phyloP scores from a whole-genome alignment of 2,888 invertebrate species.

The Galerucella nymphaeae region DNA sequence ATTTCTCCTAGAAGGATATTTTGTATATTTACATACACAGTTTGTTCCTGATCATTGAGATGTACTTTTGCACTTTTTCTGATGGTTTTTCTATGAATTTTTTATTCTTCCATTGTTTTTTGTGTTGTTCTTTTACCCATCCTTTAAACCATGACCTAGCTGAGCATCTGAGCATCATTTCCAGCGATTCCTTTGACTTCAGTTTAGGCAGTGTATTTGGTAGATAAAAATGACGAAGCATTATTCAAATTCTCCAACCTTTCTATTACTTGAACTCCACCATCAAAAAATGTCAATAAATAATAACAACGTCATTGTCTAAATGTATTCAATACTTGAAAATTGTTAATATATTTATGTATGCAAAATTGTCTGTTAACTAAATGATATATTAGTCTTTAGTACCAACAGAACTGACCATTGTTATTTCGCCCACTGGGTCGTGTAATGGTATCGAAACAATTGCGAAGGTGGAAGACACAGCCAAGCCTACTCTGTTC shows the following conservation, averaged over 20 bases:
- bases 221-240: background rate
- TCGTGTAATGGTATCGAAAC: constrained; percentile 57
- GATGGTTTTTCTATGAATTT: no score
- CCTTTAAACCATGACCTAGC: no score
- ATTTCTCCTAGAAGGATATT: no score
- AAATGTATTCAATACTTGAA: constrained; percentile 27
- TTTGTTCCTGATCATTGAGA: no score
- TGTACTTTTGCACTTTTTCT: no score
- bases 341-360: constrained; percentile 46
- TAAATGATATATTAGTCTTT: constrained; percentile 52
- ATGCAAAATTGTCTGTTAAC: constrained; percentile 47
- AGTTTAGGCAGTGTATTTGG: no score
- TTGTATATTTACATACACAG: no score
- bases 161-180: no score
- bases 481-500: constrained; percentile 55
- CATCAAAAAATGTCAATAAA: constrained; percentile 25
- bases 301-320: constrained; percentile 33
- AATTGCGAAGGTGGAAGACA: constrained; percentile 59
- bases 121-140: no score
- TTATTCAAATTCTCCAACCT: background rate
- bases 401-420: constrained; percentile 60
- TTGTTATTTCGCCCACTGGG: constrained; percentile 59
- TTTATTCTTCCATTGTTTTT: no score
- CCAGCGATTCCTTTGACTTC: no score
- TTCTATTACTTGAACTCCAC: constrained; percentile 21